phyloP scores from a whole-genome alignment of 2,113 vertebrate genomes.

The Ellobius talpinus region DNA sequence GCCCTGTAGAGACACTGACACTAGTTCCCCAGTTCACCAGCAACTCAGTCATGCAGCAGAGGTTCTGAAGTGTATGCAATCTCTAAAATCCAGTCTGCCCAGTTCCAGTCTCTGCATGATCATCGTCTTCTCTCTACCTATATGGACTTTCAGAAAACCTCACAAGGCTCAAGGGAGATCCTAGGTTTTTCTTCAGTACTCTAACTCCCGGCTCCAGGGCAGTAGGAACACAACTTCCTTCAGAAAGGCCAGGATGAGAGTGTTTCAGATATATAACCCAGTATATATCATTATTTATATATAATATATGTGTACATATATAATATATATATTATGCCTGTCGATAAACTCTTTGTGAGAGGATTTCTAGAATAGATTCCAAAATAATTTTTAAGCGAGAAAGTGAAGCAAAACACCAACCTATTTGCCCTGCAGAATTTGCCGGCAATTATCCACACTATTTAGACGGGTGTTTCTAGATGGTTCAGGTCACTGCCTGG shows the following conservation, averaged over 20 bases:
- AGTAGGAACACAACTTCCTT: background rate
- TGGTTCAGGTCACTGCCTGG: background rate
- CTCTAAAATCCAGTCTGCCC: background rate
- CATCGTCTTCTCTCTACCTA: background rate
- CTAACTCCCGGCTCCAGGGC: background rate
- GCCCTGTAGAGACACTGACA: background rate
- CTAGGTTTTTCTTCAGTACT: background rate
- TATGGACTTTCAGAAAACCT: background rate
- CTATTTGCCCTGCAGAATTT: constrained; percentile 8
- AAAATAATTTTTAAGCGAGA: constrained; percentile 17
- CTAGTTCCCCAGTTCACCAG: background rate
- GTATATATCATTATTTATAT: no score
- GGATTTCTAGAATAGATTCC: constrained; percentile 43
- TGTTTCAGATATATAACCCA: constrained; percentile 48
- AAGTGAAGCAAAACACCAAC: background rate
- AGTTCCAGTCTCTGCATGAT: background rate
- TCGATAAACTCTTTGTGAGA: background rate
- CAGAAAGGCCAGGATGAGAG: background rate
- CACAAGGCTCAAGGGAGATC: background rate
- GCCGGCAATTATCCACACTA: background rate
- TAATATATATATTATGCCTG: no score
- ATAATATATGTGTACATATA: no score
- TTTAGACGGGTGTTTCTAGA: background rate
- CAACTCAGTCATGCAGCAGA: background rate
- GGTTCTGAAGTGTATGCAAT: background rate